These are phyloP conservation scores for Nephrotoma flavescens DNA, from an alignment of 2,888 invertebrate genomes.

Conservation along the genomic window DNA sequence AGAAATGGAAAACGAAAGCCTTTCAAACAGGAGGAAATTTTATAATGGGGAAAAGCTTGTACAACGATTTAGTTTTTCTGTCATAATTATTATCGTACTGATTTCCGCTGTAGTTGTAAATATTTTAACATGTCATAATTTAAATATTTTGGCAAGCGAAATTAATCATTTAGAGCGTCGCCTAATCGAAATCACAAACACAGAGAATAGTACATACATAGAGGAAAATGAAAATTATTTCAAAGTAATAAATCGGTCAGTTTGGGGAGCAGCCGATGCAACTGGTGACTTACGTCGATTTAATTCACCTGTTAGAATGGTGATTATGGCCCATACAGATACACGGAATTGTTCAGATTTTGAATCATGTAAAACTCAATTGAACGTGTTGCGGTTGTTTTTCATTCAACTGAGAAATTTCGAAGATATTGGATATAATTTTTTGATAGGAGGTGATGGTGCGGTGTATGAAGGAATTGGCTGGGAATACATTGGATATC, in stretches of 20 bases:
- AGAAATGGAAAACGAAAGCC: too few relatives aligned
- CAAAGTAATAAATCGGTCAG: not conserved
- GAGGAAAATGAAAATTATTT: not conserved
- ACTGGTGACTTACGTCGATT: not conserved
- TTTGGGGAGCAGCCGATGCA: not conserved
- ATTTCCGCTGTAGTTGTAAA: too few relatives aligned
- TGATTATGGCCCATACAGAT: slow-evolving; percentile 38
- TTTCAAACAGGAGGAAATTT: too few relatives aligned
- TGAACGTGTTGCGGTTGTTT: slow-evolving; percentile 44
- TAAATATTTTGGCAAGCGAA: too few relatives aligned
- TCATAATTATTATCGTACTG: too few relatives aligned
- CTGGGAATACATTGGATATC: slow-evolving; percentile 53
- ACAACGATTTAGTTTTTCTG: too few relatives aligned
- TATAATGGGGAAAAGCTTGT: too few relatives aligned
- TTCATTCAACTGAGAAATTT: slow-evolving; percentile 46
- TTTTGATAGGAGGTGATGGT: slow-evolving; percentile 62
- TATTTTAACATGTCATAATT: too few relatives aligned
- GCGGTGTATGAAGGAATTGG: slow-evolving; percentile 55
- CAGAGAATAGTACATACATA: too few relatives aligned
- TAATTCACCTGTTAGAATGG: not conserved
- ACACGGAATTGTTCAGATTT: slow-evolving; percentile 40
- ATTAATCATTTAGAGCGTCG: too few relatives aligned
- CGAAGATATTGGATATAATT: slow-evolving; percentile 62
- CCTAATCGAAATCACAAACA: too few relatives aligned
- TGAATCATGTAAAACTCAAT: slow-evolving; percentile 38